Conservation (phyloP, 2,113 vertebrate genomes). For the Burhinus oedicnemus region DNA sequence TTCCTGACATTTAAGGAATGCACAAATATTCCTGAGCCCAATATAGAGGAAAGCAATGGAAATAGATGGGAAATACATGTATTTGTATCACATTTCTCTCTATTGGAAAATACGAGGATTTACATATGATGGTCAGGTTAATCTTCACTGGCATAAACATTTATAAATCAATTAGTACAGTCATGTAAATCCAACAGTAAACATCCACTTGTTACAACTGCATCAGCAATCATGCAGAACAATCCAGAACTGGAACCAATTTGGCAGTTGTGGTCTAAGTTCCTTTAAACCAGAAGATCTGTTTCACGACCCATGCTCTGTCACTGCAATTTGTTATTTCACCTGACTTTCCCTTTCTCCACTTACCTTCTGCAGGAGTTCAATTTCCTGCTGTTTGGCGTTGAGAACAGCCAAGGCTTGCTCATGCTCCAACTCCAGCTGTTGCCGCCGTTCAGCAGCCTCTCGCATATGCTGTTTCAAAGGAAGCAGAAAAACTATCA, state of each 20-base stretch:
- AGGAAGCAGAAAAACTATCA: not conserved
- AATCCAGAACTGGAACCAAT: not conserved
- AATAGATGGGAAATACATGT: not conserved
- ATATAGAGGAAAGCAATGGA: not conserved
- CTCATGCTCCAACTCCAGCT: slow-evolving; percentile 98
- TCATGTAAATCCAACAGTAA: not conserved
- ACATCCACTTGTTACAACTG: not conserved
- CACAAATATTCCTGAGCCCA: not conserved
- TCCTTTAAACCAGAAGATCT: not conserved
- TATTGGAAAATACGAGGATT: accelerated
- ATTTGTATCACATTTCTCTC: not conserved
- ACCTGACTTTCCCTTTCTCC: not conserved
- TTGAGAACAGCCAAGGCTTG: slow-evolving; percentile 96
- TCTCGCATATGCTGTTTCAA: slow-evolving; percentile 94
- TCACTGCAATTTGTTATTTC: not conserved
- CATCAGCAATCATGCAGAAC: not conserved
- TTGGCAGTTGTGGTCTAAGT: not conserved
- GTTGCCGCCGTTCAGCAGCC: slow-evolving; percentile 97
- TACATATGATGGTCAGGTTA: not conserved
- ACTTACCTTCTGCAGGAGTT: slow-evolving; percentile 96
- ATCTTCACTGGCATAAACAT: not conserved
- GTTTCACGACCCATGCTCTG: accelerated
- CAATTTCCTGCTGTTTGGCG: slow-evolving; percentile 98
- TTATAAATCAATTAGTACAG: not conserved
- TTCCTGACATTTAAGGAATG: not conserved